phyloP scores from a whole-genome alignment of 2,888 invertebrate genomes.

The Entomobrya multifasciata region DNA sequence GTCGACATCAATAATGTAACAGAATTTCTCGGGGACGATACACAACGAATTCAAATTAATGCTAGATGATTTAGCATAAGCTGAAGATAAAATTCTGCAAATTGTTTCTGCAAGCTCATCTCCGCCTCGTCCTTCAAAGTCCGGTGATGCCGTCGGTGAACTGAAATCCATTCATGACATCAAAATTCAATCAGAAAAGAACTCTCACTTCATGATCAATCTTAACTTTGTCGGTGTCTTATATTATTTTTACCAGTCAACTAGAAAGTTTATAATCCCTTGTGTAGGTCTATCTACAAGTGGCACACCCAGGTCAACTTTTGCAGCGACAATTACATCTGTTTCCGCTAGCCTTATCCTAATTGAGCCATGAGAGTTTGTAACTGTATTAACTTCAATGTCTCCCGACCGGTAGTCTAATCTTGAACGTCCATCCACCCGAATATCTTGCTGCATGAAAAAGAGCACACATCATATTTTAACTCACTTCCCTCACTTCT shows the following conservation, averaged over 20 bases:
- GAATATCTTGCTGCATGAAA: slow-evolving; percentile 87
- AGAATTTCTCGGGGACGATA: slow-evolving; percentile 91
- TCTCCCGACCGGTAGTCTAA: slow-evolving; percentile 93
- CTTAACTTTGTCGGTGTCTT: too few species aligned
- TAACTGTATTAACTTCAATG: slow-evolving; percentile 91
- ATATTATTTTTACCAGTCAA: slow-evolving; percentile 93
- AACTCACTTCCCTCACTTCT: too few species aligned
- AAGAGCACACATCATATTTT: too few species aligned
- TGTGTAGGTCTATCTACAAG: slow-evolving; percentile 87
- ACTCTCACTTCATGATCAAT: too few species aligned
- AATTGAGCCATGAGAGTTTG: slow-evolving; percentile 93
- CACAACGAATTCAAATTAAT: slow-evolving; percentile 90
- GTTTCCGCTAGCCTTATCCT: slow-evolving; percentile 93
- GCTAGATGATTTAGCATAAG: slow-evolving; percentile 89
- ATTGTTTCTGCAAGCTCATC: slow-evolving; percentile 93
- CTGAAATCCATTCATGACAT: slow-evolving; percentile 84
- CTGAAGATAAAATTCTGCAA: slow-evolving; percentile 88
- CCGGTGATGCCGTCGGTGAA: slow-evolving; percentile 98
- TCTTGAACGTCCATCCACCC: slow-evolving; percentile 91
- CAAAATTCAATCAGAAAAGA: not conserved
- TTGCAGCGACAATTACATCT: slow-evolving; percentile 95
- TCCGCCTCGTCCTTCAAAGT: slow-evolving; percentile 98
- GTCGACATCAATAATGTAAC: slow-evolving; percentile 97
- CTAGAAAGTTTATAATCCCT: slow-evolving; percentile 96
- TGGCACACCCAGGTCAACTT: slow-evolving; percentile 93